Percentiles rank a stretch among this genome's conserved stretches.
These are phyloP conservation scores for Heliconius aoede DNA, from an alignment of 2,888 invertebrate species.

Conservation along the genomic window DNA sequence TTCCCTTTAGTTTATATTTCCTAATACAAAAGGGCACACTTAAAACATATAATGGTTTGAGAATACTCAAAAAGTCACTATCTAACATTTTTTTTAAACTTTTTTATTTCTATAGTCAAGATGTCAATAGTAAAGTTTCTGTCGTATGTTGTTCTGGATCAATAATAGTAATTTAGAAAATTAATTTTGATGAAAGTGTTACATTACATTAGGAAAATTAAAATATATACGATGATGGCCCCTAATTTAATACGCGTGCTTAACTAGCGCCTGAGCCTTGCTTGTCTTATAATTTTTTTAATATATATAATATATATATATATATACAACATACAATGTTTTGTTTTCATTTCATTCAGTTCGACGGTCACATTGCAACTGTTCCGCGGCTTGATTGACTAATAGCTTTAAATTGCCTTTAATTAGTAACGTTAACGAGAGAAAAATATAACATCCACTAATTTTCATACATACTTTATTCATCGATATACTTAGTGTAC, in stretches of 20 bases:
- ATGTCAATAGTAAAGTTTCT: neutral
- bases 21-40: conserved; percentile 41
- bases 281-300: neutral
- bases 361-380: conserved; percentile 38
- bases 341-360: conserved; percentile 33
- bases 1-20: conserved; percentile 42
- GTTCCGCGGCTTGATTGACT: conserved; percentile 46
- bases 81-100: conserved; percentile 3
- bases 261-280: neutral
- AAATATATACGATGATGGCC: neutral
- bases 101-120: neutral
- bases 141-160: neutral
- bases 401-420: conserved; percentile 45
- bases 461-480: neutral
- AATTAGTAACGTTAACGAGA: conserved; percentile 36
- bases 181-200: neutral
- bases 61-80: conserved; percentile 24
- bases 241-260: neutral
- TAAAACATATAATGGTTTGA: conserved; percentile 43
- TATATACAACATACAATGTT: neutral
- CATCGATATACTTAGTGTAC: neutral
- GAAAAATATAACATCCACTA: conserved; percentile 15
- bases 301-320: too few species aligned
- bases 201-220: conserved; percentile 11
- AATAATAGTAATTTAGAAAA: neutral